Conservation (phyloP, 2,888 invertebrate species). For the Abrostola tripartita region DNA sequence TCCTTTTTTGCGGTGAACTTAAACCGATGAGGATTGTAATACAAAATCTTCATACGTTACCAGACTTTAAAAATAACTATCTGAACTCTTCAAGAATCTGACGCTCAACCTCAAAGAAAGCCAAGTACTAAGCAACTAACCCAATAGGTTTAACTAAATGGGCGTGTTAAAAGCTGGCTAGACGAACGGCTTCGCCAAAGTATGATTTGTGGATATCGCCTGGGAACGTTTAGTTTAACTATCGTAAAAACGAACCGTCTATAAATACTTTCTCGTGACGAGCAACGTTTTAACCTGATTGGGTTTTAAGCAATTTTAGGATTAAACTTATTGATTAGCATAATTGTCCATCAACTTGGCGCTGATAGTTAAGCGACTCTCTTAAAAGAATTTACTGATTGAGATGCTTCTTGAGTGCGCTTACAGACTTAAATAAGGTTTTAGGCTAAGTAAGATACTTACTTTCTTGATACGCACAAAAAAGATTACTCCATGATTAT, state of each 20-base stretch:
- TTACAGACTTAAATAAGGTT: not conserved
- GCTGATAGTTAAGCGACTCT: conserved; percentile 9
- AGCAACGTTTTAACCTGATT: conserved; percentile 16
- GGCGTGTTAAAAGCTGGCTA: conserved; percentile 12
- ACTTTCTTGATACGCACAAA: too few relatives aligned
- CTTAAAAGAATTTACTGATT: not conserved
- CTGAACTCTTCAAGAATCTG: too few relatives aligned
- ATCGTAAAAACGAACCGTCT: conserved; percentile 27
- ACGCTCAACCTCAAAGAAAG: too few relatives aligned
- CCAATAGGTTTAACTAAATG: not conserved
- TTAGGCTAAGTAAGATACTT: too few relatives aligned
- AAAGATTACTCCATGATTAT: too few relatives aligned
- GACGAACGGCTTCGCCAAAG: conserved; percentile 40
- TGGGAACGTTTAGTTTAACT: conserved; percentile 7
- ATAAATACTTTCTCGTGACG: conserved; percentile 10
- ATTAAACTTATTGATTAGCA: not conserved
- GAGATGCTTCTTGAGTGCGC: not conserved
- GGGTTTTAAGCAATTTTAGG: conserved; percentile 9
- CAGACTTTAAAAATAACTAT: too few relatives aligned
- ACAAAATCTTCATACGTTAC: too few relatives aligned
- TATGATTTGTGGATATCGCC: conserved; percentile 22
- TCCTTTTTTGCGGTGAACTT: too few relatives aligned
- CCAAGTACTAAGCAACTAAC: not conserved
- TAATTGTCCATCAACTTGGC: conserved; percentile 1
- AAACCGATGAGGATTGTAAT: too few relatives aligned